phyloP scores from a whole-genome alignment of 2,113 vertebrate species.

The Pedionomus torquatus region DNA sequence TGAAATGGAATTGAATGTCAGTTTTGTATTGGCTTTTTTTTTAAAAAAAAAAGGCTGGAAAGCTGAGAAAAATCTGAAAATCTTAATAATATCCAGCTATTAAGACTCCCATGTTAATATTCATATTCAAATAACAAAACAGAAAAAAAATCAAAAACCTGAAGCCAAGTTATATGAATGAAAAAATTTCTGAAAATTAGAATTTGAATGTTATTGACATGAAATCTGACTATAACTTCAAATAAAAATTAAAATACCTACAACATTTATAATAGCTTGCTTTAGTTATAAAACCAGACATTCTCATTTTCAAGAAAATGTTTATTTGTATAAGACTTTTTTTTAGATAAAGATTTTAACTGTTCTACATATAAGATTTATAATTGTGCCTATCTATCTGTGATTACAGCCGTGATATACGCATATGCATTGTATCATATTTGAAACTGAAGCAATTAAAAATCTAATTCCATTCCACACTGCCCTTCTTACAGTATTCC shows the following conservation, averaged over 20 bases:
- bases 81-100: neutral
- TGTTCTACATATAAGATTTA: neutral
- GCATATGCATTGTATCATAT: neutral
- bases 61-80: neutral
- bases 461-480: neutral
- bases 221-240: neutral
- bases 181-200: neutral
- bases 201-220: neutral
- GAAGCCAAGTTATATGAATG: neutral
- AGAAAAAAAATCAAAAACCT: neutral
- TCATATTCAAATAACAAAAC: neutral
- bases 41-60: neutral
- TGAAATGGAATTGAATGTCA: neutral
- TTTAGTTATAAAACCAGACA: neutral
- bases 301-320: neutral
- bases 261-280: neutral
- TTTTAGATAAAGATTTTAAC: neutral
- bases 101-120: neutral
- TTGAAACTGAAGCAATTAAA: neutral
- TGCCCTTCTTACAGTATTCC: neutral
- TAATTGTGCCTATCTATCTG: neutral
- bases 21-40: neutral
- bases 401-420: neutral
- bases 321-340: neutral
- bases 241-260: neutral